These are phyloP conservation scores for Amphiprion percula DNA, from an alignment of 2,113 vertebrate species.

Conservation along the genomic window DNA sequence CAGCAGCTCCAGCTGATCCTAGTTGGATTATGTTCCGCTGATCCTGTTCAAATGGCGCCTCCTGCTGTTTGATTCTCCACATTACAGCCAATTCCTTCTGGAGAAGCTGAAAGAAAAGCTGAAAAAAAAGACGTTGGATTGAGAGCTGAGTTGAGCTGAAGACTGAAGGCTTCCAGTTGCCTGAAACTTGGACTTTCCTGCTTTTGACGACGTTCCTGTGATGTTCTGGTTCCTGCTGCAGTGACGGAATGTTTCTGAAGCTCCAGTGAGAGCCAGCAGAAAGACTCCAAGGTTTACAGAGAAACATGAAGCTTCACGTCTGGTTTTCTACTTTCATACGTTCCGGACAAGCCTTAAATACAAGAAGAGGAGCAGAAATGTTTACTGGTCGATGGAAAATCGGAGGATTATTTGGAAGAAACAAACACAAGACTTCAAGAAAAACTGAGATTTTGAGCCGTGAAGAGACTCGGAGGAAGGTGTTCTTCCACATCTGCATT, in stretches of 20 bases:
- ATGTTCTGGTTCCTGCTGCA: no score
- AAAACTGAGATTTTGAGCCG: no score
- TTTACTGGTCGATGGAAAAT: no score
- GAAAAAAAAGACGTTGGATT: background rate
- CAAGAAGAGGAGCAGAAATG: no score
- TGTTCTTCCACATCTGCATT: no score
- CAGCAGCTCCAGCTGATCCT: slow-evolving; percentile 54
- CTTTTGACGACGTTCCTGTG: background rate
- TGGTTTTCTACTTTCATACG: background rate
- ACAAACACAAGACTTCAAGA: no score
- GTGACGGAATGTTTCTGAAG: background rate
- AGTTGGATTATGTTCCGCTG: background rate
- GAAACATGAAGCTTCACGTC: rapidly evolving
- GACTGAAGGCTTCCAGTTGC: no score
- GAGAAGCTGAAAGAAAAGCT: slow-evolving; percentile 15
- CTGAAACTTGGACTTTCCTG: background rate
- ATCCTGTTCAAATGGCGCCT: background rate
- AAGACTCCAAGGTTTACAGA: background rate
- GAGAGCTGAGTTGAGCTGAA: background rate
- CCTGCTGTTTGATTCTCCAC: slow-evolving; percentile 19
- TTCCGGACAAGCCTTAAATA: background rate
- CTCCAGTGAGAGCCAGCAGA: background rate
- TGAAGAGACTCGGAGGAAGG: no score
- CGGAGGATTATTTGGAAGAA: no score
- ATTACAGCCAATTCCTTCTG: background rate